Evolutionary conservation across 2,888 invertebrate genomes (phyloP).

Genomic region (Lithophane socia): DNA sequence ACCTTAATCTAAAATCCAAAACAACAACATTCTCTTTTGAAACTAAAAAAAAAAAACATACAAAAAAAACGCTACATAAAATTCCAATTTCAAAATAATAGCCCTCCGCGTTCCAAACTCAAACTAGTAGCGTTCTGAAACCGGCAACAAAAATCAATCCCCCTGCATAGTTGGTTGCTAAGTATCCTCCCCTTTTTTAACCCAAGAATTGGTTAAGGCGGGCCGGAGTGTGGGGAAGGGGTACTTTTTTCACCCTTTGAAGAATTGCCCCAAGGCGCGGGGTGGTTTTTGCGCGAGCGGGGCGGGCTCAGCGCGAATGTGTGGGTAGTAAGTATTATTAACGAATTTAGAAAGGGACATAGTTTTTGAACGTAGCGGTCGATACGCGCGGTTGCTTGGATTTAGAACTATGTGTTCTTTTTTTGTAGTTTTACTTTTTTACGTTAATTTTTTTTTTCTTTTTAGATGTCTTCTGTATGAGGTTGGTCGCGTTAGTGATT

Average conservation of each 20-base stretch:
- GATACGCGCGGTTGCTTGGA: constrained; percentile 72
- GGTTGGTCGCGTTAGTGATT: neutral
- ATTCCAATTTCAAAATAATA: constrained; percentile 52
- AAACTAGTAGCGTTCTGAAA: constrained; percentile 69
- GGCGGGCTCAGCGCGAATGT: constrained; percentile 74
- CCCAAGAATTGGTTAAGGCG: constrained; percentile 90
- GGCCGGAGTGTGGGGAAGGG: constrained; percentile 75
- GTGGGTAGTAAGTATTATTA: constrained; percentile 86
- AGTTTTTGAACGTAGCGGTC: constrained; percentile 83
- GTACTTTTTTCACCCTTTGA: constrained; percentile 90
- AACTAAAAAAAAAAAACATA: constrained; percentile 11
- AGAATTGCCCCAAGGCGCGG: constrained; percentile 89
- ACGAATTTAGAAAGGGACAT: constrained; percentile 87
- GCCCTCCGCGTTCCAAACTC: constrained; percentile 62
- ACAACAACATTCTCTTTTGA: neutral
- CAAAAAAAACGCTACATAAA: constrained; percentile 13
- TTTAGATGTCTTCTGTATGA: neutral
- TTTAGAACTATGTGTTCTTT: constrained; percentile 62
- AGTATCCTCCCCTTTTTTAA: constrained; percentile 90
- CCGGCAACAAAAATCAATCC: constrained; percentile 81
- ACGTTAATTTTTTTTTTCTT: neutral
- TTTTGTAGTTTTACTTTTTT: constrained; percentile 40
- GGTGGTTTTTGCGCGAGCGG: constrained; percentile 80
- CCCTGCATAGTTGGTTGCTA: constrained; percentile 85
- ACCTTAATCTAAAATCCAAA: constrained; percentile 7